phyloP scores from a whole-genome alignment of 2,797 vertebrate species.

The Pseudochaenichthys georgianus region DNA sequence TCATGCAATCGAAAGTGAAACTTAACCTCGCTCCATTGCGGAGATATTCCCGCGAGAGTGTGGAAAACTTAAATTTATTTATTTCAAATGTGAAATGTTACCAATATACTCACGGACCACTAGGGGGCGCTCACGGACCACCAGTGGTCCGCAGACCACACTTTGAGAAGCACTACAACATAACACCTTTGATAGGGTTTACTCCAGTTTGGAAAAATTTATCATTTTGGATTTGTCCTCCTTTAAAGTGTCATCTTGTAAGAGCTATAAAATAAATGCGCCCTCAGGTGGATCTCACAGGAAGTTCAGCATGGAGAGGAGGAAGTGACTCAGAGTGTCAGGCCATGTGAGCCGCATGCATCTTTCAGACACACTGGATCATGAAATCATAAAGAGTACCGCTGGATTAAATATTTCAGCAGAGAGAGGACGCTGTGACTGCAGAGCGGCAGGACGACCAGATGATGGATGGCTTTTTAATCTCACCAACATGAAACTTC shows the following conservation, averaged over 20 bases:
- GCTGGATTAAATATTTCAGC: conserved; percentile 74
- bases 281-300: conserved; percentile 16
- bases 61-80: no score
- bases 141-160: no score
- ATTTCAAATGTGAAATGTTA: no score
- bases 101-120: no score
- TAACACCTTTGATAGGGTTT: no score
- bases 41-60: no score
- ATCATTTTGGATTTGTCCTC: no score
- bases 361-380: conserved; percentile 60
- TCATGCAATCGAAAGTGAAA: no score
- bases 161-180: no score
- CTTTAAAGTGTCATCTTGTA: not conserved
- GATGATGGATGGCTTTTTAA: conserved; percentile 41
- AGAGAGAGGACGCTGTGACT: conserved; percentile 19
- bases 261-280: not conserved
- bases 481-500: conserved; percentile 28
- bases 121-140: no score
- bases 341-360: conserved; percentile 60
- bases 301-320: conserved; percentile 27
- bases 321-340: conserved; percentile 71
- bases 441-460: conserved; percentile 31
- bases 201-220: no score
- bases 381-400: conserved; percentile 76
- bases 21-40: no score